Evolutionary conservation across 2,888 invertebrate species (phyloP).

Genomic region (Mechanitis messenoides): DNA sequence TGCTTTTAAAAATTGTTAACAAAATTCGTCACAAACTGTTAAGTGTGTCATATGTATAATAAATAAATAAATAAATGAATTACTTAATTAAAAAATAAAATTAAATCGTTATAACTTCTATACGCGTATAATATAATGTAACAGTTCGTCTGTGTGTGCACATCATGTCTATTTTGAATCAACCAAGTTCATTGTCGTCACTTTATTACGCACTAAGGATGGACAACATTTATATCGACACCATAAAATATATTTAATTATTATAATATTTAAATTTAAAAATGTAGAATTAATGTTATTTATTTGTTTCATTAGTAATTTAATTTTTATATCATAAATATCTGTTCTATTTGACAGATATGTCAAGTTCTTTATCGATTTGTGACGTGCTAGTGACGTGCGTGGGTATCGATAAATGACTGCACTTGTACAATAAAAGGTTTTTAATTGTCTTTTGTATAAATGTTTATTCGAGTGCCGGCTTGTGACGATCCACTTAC

Average conservation of each 20-base stretch:
- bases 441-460: constrained; percentile 4
- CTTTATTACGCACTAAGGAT: constrained; percentile 30
- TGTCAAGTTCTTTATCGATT: constrained; percentile 18
- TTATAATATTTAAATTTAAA: neutral
- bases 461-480: no score
- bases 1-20: no score
- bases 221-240: constrained; percentile 23
- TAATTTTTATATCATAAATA: no score
- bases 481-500: no score
- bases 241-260: neutral
- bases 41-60: no score
- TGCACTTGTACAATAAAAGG: constrained; percentile 10
- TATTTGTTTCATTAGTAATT: no score
- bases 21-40: no score
- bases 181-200: constrained; percentile 41
- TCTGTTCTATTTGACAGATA: neutral
- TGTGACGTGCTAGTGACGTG: constrained; percentile 14
- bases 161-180: constrained; percentile 34
- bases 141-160: constrained; percentile 19
- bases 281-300: no score
- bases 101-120: no score
- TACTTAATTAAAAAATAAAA: no score
- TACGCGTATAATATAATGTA: neutral
- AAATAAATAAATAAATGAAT: no score
- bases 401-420: constrained; percentile 9